Conservation (phyloP, 2,888 invertebrate species). For the Agrotis clavis region DNA sequence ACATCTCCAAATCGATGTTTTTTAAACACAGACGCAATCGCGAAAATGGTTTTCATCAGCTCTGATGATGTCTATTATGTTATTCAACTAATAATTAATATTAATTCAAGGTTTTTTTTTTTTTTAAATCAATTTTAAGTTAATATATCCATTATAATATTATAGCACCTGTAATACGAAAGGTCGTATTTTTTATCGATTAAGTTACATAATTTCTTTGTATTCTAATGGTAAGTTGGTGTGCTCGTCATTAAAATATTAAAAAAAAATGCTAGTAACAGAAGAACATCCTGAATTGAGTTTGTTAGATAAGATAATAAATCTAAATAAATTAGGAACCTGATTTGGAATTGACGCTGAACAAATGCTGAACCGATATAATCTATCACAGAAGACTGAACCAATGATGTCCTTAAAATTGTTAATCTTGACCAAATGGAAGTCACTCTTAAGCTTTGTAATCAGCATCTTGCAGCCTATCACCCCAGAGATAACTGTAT, state of each 20-base stretch:
- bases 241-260: not conserved
- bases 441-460: not conserved
- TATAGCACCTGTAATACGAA: constrained; percentile 5
- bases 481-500: not conserved
- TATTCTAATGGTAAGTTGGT: not conserved
- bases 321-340: constrained; percentile 20
- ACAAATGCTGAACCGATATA: too few species aligned
- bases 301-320: not conserved
- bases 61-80: constrained; percentile 17
- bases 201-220: constrained; percentile 8
- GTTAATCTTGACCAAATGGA: not conserved
- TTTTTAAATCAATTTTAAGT: constrained; percentile 14
- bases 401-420: not conserved
- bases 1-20: constrained; percentile 37
- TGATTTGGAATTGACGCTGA: not conserved
- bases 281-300: not conserved
- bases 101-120: constrained; percentile 26
- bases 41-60: constrained; percentile 74
- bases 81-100: constrained; percentile 20
- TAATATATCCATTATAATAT: not conserved
- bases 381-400: not conserved
- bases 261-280: not conserved
- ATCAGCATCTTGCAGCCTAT: not conserved
- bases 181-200: constrained; percentile 4
- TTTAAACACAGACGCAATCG: constrained; percentile 66